Conservation (phyloP, 2,113 vertebrate species). For the Bos javanicus region DNA sequence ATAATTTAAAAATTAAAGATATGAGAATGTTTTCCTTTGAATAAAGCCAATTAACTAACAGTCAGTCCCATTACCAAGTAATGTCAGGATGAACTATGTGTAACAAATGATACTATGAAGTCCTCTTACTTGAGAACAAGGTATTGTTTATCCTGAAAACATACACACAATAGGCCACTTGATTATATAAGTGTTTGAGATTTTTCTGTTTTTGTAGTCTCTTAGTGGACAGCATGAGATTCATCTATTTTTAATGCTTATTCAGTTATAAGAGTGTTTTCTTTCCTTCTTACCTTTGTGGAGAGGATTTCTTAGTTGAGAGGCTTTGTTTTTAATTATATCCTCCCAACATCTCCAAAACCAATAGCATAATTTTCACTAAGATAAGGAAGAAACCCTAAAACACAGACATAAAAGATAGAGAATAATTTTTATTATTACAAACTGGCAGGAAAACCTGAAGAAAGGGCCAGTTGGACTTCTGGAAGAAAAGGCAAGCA, state of each 20-base stretch:
- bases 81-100: background rate
- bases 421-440: background rate
- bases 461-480: background rate
- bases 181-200: background rate
- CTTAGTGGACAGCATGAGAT: background rate
- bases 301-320: background rate
- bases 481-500: background rate
- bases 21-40: background rate
- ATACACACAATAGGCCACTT: background rate
- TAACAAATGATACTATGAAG: background rate
- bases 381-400: background rate
- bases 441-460: background rate
- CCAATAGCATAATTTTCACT: background rate
- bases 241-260: background rate
- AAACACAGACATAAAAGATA: background rate
- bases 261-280: background rate
- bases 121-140: background rate
- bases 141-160: background rate
- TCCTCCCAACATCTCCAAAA: background rate
- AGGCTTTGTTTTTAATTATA: constrained; percentile 24
- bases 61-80: background rate
- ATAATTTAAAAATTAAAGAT: background rate
- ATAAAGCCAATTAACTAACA: background rate
- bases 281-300: background rate
- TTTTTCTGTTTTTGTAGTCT: background rate